These are phyloP conservation scores for Trididemnum clinides DNA, from an alignment of 23 tunicate species.

Conservation along the genomic window DNA sequence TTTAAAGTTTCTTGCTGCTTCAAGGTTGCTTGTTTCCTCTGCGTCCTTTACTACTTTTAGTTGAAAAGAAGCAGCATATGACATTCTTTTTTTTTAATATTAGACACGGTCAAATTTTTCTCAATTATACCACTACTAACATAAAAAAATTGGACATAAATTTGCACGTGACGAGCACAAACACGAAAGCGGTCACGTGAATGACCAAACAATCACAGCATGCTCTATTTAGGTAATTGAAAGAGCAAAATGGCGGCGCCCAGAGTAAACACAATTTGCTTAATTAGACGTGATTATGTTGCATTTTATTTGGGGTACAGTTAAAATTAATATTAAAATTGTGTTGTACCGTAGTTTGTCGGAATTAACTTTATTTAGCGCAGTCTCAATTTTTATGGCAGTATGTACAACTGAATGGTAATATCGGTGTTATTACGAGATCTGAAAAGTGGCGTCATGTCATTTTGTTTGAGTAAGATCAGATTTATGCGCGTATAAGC, in stretches of 20 bases:
- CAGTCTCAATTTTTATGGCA: too few species aligned
- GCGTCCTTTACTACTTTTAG: slow-evolving; percentile 29
- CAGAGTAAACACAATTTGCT: too few species aligned
- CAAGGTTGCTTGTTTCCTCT: slow-evolving; percentile 1
- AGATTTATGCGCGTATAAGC: slow-evolving; percentile 1
- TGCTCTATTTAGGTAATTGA: not conserved
- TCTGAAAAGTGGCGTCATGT: not conserved
- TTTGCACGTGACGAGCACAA: not conserved
- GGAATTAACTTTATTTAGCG: too few species aligned
- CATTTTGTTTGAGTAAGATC: not conserved
- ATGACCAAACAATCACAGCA: slow-evolving; percentile 24
- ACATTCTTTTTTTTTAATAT: slow-evolving; percentile 15
- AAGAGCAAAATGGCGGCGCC: too few species aligned
- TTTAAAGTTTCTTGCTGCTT: slow-evolving; percentile 30
- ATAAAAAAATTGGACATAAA: not conserved
- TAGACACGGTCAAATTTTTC: not conserved
- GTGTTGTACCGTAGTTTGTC: too few species aligned
- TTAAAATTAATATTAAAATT: too few species aligned
- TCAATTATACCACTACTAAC: not conserved
- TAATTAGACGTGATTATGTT: too few species aligned
- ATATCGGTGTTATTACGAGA: too few species aligned
- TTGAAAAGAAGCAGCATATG: slow-evolving; percentile 27
- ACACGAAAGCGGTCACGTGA: slow-evolving; percentile 9
- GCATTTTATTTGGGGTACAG: too few species aligned
- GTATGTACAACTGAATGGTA: too few species aligned